Evolutionary conservation across 2,797 vertebrate species (phyloP), one percentile per base, ranked within the genome.

Genomic region (Acrossocheilus wenchowensis): DNA sequence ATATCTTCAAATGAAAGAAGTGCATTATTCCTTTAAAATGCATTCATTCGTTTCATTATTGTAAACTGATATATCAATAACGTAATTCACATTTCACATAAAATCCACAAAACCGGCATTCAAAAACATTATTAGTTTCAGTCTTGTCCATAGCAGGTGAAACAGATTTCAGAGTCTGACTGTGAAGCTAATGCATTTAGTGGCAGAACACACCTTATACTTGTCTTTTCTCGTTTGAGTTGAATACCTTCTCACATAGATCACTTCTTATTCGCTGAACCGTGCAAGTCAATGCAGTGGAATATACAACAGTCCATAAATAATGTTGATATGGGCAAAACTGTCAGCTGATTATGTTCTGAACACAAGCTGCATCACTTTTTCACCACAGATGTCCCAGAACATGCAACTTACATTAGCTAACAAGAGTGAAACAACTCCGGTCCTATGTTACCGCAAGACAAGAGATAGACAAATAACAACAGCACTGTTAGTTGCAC

Each of bases 51-150:
- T 84, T 48, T 23, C 66, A 45, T 43, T 48, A 48, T 73, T 82
- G 64, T 57, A 78, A 88, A 81, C 62, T 2, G 21, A 81, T 77
- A 45, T 81, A 78, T 80, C 62, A 69, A 74, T 82, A 87, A 85
- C 45, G 78, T 78, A 14, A 72, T 36, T 75, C 82, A 79, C 79
- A 62, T 88, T 85, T 19, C 48, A 75, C 75, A 82, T 30, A 21
- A 66, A 84, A 64, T 66, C 8, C 66, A 85, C 50, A 80, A 88
- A 90, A 78, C 57, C 1, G 78, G 78, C 81, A 26, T 86, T 78
- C 45, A 78, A 69, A 68, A 83, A 83, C 43, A 43, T n/a, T 57
- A 82, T 83, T 64, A 77, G 15, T 78, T 78, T 84, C 2, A 17
- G 34, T 60, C 36, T 34, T 72, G 19, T 54, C 41, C 71, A 21